Percentiles rank a stretch among this genome's conserved stretches.
phyloP scores from a whole-genome alignment of 2,797 vertebrate genomes.

The Acanthornis magna region DNA sequence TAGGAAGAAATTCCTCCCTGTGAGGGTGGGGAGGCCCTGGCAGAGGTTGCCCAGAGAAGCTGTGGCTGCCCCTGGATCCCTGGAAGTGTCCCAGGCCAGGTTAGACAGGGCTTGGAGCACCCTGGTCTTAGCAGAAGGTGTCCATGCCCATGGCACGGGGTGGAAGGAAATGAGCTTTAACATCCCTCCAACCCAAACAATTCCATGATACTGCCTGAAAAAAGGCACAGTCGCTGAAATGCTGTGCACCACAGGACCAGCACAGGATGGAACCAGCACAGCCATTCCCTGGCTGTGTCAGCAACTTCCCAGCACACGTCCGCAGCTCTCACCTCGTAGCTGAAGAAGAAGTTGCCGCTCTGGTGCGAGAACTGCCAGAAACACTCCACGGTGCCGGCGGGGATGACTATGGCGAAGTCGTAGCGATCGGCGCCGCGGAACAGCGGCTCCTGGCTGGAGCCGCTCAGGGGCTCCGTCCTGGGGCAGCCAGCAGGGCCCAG shows the following conservation, averaged over 20 bases:
- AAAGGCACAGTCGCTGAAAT: neutral
- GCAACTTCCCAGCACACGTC: fast-evolving
- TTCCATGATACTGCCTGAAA: neutral
- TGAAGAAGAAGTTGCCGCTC: constrained; percentile 87
- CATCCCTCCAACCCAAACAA: neutral
- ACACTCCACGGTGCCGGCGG: constrained; percentile 77
- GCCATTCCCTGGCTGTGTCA: fast-evolving
- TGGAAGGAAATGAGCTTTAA: neutral
- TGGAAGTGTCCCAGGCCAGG: neutral
- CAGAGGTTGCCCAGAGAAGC: neutral
- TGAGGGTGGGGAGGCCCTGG: neutral
- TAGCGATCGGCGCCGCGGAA: constrained; percentile 84
- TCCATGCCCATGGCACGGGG: neutral
- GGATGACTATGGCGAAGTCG: constrained; percentile 85
- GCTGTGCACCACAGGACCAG: fast-evolving
- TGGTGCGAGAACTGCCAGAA: constrained; percentile 91
- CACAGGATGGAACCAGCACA: fast-evolving
- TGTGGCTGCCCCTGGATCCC: neutral
- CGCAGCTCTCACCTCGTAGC: constrained; percentile 82
- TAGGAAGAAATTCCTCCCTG: neutral
- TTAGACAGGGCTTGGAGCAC: fast-evolving
- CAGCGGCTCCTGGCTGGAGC: constrained; percentile 72
- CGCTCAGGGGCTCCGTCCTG: constrained; percentile 46
- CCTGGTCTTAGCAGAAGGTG: fast-evolving
- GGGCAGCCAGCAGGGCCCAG: constrained; percentile 40